A percentile compares a stretch with the other conserved stretches of the same genome.
These are phyloP conservation scores for Macropus fuliginosus DNA, from an alignment of 2,797 vertebrate species.

Conservation along the genomic window DNA sequence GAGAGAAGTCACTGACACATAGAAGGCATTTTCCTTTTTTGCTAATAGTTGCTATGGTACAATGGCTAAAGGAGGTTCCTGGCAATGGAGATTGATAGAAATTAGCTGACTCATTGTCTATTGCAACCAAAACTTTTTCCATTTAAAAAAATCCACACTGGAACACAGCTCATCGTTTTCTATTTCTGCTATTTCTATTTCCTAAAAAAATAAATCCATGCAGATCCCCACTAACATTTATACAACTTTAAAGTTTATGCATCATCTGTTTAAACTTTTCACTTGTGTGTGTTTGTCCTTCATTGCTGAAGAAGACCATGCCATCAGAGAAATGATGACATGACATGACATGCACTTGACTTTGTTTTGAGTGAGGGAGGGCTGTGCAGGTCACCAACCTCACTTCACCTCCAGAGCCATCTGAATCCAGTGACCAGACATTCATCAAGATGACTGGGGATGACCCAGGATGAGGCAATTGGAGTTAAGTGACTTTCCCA, in stretches of 20 bases:
- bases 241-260: not conserved
- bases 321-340: too few relatives aligned
- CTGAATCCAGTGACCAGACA: too few relatives aligned
- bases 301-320: too few relatives aligned
- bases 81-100: not conserved
- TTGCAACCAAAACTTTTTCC: not conserved
- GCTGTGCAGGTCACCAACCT: too few relatives aligned
- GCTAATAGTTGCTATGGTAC: not conserved
- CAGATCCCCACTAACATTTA: not conserved
- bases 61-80: not conserved
- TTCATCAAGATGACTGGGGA: too few relatives aligned
- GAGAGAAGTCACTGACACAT: not conserved
- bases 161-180: not conserved
- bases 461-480: too few relatives aligned
- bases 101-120: not conserved
- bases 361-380: too few relatives aligned
- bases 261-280: not conserved
- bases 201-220: not conserved
- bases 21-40: not conserved
- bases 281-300: too few relatives aligned
- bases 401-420: too few relatives aligned
- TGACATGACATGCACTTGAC: too few relatives aligned
- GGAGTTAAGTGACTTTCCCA: too few relatives aligned
- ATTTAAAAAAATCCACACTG: not conserved
- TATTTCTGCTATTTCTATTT: not conserved